Conservation (phyloP, 2,113 vertebrate species). For the Phainopepla nitens region DNA sequence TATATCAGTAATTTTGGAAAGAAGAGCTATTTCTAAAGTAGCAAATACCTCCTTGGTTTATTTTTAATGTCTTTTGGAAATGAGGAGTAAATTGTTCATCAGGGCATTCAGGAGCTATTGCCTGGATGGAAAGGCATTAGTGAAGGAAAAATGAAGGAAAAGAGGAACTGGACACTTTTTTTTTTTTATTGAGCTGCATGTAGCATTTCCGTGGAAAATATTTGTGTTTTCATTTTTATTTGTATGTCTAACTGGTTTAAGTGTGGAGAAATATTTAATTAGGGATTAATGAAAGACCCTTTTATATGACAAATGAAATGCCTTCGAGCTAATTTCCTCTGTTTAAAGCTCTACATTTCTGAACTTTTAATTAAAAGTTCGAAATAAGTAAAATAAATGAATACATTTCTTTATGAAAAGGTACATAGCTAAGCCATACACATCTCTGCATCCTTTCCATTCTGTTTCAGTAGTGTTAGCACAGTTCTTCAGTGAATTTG, state of each 20-base stretch:
- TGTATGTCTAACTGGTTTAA: conserved; percentile 4
- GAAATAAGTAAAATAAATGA: not conserved
- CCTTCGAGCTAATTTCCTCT: not conserved
- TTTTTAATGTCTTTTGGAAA: not conserved
- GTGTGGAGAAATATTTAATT: conserved; percentile 23
- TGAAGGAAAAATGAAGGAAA: not conserved
- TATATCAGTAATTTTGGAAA: not conserved
- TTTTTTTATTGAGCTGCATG: not conserved
- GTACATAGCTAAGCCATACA: not conserved
- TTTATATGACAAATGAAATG: not conserved
- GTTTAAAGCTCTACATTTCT: not conserved
- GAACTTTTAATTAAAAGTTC: not conserved
- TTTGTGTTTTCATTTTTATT: not conserved
- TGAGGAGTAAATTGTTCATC: not conserved
- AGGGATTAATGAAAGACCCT: conserved; percentile 23
- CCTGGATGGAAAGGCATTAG: not conserved
- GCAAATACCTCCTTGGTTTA: not conserved
- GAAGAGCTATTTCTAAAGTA: not conserved
- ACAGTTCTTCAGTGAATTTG: not conserved
- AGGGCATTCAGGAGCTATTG: not conserved
- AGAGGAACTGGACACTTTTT: not conserved
- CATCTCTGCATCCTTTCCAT: not conserved
- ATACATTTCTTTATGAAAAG: not conserved
- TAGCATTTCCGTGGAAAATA: not conserved
- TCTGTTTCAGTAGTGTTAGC: not conserved